Base-by-base conservation (phyloP, 30 jellyfish, hydroid and myxozoan species). In the Rhopilema esculentum region DNA sequence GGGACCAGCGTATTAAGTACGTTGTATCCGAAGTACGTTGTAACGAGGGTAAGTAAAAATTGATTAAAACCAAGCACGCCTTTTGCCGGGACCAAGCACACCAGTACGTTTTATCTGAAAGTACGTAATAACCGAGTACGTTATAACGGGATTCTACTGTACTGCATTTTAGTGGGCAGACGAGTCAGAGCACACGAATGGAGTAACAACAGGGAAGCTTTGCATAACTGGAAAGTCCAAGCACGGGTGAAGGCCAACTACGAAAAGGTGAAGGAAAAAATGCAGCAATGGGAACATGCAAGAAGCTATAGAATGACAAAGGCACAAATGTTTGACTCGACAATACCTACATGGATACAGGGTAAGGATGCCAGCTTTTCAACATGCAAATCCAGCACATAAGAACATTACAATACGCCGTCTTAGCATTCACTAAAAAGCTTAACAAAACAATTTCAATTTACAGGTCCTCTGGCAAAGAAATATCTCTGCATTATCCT, bases 131-230 rank as follows among this genome's bases (percentile, higher is more conserved):
- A n/a, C n/a, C n/a, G n/a, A n/a, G n/a, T n/a, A n/a, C n/a, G n/a
- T n/a, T n/a, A n/a, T n/a, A n/a, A n/a, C n/a, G n/a, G n/a, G n/a
- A n/a, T n/a, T n/a, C n/a, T n/a, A n/a, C n/a, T n/a, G n/a, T 49
- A 17, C 18, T 1, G 16, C 72, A 25, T 69, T 53, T 6, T 67
- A 93, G 98, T 87, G 32, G 83, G 88, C 19, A 71, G 98, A 29
- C 81, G 79, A 67, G 53, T 93, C 2, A 91, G 97, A 19, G 92
- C 88, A 15, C 87, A 82, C 86, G 98, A 93, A 63, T 93, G 97
- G 97, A 82, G 70, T 79, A 63, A 57, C 51, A 73, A 69, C 21
- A 29, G 83, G 69, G 89, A 80, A 7, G 27, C 96, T 0, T 53
- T 93, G 17, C 40, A 31, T 52, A 83, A 82, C 79, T 93, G 98